These are phyloP conservation scores for Seira sanloemensis DNA, from an alignment of 2,888 invertebrate genomes.

Conservation along the genomic window DNA sequence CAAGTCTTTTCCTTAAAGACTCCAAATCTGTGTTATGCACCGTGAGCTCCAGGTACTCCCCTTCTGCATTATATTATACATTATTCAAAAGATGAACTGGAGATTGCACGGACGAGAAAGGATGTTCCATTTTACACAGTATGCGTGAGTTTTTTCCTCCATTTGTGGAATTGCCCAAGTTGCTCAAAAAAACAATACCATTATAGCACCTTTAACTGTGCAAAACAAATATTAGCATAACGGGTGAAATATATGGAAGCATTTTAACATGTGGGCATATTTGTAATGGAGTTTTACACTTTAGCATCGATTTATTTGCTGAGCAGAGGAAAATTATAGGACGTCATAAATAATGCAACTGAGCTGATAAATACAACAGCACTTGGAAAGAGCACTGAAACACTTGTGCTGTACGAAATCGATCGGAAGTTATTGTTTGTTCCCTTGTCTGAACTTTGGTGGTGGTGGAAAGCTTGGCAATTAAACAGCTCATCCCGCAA, in stretches of 20 bases:
- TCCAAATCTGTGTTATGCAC: slow-evolving; percentile 1
- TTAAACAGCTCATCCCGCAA: too few species aligned
- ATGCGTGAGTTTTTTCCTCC: neutral
- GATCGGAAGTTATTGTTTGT: slow-evolving; percentile 1
- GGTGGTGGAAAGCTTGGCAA: too few species aligned
- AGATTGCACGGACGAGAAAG: slow-evolving; percentile 1
- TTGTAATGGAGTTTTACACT: neutral
- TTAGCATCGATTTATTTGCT: neutral
- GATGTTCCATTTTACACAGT: neutral
- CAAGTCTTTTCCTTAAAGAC: slow-evolving; percentile 12
- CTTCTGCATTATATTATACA: neutral
- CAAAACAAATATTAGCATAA: neutral
- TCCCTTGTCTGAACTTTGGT: too few species aligned
- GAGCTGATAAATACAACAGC: slow-evolving; percentile 1
- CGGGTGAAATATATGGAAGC: neutral
- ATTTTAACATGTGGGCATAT: neutral
- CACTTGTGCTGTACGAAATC: neutral
- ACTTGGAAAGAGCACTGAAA: neutral
- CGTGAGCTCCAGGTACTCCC: slow-evolving; percentile 1
- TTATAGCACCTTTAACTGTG: neutral
- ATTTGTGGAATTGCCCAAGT: neutral
- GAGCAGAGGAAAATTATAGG: too few species aligned
- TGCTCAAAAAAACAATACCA: neutral
- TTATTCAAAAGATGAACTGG: slow-evolving; percentile 8
- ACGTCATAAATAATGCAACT: neutral